A percentile compares a stretch with the other conserved stretches of the same genome.
These are phyloP conservation scores for Ophion ellenae DNA, from an alignment of 2,888 invertebrate species.

Conservation along the genomic window DNA sequence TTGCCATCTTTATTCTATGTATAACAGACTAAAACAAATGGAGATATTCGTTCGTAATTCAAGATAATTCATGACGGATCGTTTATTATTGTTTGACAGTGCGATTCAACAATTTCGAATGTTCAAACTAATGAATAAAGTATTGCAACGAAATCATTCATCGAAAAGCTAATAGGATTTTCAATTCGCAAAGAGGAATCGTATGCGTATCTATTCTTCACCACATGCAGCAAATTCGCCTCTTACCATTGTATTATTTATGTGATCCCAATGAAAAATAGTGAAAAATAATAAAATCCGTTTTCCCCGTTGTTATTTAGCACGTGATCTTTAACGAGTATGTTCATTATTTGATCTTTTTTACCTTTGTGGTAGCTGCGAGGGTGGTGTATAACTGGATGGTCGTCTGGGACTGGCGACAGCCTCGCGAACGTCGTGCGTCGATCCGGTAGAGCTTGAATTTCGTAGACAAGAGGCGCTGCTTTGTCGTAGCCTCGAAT, in stretches of 20 bases:
- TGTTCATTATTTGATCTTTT: conserved; percentile 2
- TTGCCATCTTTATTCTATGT: not conserved
- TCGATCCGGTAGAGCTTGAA: conserved; percentile 78
- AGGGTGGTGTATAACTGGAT: conserved; percentile 79
- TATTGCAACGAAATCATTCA: too few relatives aligned
- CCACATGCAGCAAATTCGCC: not conserved
- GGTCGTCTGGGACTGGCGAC: conserved; percentile 79
- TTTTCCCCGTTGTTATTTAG: too few relatives aligned
- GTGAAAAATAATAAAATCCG: too few relatives aligned
- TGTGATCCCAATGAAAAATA: too few relatives aligned
- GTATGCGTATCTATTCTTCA: not conserved
- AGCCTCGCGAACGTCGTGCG: conserved; percentile 79
- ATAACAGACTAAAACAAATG: not conserved
- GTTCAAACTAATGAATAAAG: too few relatives aligned
- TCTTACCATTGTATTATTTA: too few relatives aligned
- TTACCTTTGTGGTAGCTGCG: conserved; percentile 84
- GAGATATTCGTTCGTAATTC: not conserved
- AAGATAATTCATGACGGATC: not conserved
- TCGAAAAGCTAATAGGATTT: not conserved
- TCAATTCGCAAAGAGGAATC: not conserved
- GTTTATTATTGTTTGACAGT: too few relatives aligned
- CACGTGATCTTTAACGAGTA: not conserved
- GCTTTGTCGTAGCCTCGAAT: conserved; percentile 86
- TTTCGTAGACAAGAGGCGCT: conserved; percentile 77
- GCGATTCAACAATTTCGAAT: too few relatives aligned